Base-by-base conservation (phyloP, 2,113 vertebrate species). In the Bos javanicus region DNA sequence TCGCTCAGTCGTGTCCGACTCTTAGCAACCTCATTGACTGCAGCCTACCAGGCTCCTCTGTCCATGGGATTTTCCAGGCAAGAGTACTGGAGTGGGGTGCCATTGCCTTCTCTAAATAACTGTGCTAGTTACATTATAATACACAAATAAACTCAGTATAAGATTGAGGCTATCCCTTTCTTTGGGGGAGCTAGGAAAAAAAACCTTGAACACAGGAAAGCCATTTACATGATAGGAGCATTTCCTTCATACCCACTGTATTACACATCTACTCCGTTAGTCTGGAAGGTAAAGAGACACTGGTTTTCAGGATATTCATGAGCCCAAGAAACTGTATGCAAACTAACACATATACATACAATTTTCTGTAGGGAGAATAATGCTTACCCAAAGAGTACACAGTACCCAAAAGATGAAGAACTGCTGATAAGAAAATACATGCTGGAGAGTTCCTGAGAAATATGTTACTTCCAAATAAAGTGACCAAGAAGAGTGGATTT, bases 401-500 rank as follows among this genome's bases (percentile, higher is more conserved):
- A 43, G 80, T 64, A 23, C 59, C 78, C 0, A 5, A 96, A 97
- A 97, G 64, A 82, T 81, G 23, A 88, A 74, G 23, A 95, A 74
- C 26, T 71, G 21, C 64, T 91, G 13, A 80, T n/a, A 67, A 90
- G 50, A 87, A 17, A 87, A 76, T n/a, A 89, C 17, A 64, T 6
- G 54, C n/a, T 52, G 28, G 54, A 59, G 9, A 74, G 19, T 26
- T 74, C 43, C 82, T 21, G 84, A 88, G 9, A 67, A 83, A 87
- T 36, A 30, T 39, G 19, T 81, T 90, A 96, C 71, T 92, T 97
- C 87, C 88, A 97, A 97, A 94, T 74, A 89, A 95, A 85, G 23
- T 39, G 12, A 48, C 19, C 8, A 36, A 85, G 76, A 80, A 59
- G 67, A 36, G 25, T 60, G 64, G 90, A 57, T 6, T 74, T 91